Percentiles rank a stretch among this genome's conserved stretches.
Evolutionary conservation across 2,797 vertebrate genomes (phyloP).

Genomic region (Passerculus sandwichensis): DNA sequence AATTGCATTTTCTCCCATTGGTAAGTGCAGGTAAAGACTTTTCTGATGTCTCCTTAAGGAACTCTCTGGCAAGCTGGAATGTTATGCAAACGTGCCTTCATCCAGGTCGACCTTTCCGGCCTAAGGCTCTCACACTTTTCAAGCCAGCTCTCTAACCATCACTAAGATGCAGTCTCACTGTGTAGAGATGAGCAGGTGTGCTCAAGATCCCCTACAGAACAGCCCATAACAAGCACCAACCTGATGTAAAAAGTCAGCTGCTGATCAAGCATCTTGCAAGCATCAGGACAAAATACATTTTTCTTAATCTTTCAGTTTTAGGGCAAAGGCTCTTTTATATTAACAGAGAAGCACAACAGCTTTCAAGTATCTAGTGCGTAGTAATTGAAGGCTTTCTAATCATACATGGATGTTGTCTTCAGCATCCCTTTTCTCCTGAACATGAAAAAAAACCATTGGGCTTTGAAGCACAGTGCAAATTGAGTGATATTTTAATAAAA

Average conservation of each 20-base stretch:
- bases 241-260: not conserved
- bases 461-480: not conserved
- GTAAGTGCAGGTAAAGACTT: not conserved
- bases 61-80: not conserved
- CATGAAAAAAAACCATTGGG: rapidly evolving
- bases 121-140: not conserved
- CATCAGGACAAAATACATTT: not conserved
- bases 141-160: not conserved
- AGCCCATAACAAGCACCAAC: not conserved
- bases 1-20: not conserved
- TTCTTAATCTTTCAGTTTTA: not conserved
- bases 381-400: not conserved
- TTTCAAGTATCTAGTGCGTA: not conserved
- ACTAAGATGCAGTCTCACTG: rapidly evolving
- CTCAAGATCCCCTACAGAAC: not conserved
- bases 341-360: not conserved
- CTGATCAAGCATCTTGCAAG: not conserved
- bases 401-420: not conserved
- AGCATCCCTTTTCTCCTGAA: not conserved
- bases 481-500: not conserved
- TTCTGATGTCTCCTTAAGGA: not conserved
- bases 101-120: not conserved
- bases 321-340: not conserved
- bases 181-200: not conserved
- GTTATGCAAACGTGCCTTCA: rapidly evolving